These are phyloP conservation scores for Euphonia xanthogaster DNA, from an alignment of 2,797 vertebrate species.

Conservation along the genomic window DNA sequence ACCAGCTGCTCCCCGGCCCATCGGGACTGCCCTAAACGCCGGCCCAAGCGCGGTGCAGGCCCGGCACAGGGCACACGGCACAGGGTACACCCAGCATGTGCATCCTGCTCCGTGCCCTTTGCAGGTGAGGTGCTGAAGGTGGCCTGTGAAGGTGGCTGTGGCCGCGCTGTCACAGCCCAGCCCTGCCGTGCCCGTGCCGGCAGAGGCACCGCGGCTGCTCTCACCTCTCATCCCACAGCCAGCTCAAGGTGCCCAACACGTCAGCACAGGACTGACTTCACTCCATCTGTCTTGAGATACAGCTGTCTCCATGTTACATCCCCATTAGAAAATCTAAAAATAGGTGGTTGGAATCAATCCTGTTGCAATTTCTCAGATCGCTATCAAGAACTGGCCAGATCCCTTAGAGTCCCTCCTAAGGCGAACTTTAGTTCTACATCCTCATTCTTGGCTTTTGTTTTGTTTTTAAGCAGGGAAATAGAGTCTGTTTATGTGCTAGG, in stretches of 20 bases:
- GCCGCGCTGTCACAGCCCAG: fast-evolving
- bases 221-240: fast-evolving
- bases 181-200: fast-evolving
- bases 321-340: neutral
- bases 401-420: neutral
- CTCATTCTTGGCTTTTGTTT: constrained; percentile 30
- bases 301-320: neutral
- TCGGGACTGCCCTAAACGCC: neutral
- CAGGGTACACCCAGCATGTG: neutral
- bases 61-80: neutral
- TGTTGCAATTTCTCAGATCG: neutral
- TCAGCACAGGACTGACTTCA: neutral
- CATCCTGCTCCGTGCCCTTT: neutral
- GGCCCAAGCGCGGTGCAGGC: too few relatives aligned
- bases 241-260: fast-evolving
- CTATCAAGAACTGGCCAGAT: neutral
- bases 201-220: fast-evolving
- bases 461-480: neutral
- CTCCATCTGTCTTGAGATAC: neutral
- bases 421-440: neutral
- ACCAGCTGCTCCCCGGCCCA: neutral
- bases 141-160: neutral
- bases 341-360: constrained; percentile 4
- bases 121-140: neutral
- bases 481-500: neutral